Base-by-base conservation (phyloP, 1,140 invertebrate genomes). In the Saxidomus purpurata region DNA sequence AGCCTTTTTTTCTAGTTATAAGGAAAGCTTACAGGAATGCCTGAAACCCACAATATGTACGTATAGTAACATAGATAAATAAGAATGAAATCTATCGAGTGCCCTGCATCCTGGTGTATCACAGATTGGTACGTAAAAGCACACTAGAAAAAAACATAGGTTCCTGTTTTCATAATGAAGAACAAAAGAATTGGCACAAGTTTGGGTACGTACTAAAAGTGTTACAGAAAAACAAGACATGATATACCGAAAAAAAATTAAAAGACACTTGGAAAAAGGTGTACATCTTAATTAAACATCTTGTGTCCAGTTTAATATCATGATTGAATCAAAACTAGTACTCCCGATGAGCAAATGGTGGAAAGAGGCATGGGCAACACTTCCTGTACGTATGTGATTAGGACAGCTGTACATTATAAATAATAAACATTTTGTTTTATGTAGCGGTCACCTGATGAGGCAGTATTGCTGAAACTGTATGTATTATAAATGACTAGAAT, bases 371-470 rank as follows among this genome's bases (percentile, higher is more conserved):
- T 43, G 43, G 55, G 6, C 55, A 19, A 59, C 55, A 59, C 22
- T 71, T 36, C 47, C 22, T 59, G 76, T 79, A 79, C 76, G 76
- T 79, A 79, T 79, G 28, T 36, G 76, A 79, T 22, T 15, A 19
- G 25, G 6, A 79, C 25, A n/a, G 49, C 28, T 34, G 49, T 79
- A 15, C 8, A 38, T 71, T 25, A 28, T 38, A 52, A 79, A 79
- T 79, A 79, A 79, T 79, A 79, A 79, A 59, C 1, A 38, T 79
- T 79, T 79, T 52, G 15, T 52, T 79, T 79, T 55, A 34, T 79
- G 47, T 36, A 79, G 76, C 76, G 0, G 17, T 55, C 49, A 25
- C 34, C 0, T 31, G 47, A 52, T 15, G 17, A 55, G 15, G 76
- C 9, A 34, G 47, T 28, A 9, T 76, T 36, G 31, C 76, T 31